phyloP scores from a whole-genome alignment of 2,113 vertebrate genomes.

The Pteropus alecto region DNA sequence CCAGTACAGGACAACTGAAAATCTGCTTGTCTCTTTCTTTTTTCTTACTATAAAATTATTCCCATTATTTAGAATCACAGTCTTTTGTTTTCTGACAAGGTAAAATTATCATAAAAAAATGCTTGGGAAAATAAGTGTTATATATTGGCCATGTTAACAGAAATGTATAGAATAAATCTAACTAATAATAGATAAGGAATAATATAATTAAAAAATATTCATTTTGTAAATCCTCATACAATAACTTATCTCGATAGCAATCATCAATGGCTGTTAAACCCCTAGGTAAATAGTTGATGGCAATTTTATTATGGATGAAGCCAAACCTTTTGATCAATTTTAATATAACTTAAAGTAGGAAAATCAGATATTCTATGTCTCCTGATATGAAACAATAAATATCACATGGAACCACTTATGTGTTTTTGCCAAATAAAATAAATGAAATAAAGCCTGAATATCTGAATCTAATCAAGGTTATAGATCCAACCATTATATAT shows the following conservation, averaged over 20 bases:
- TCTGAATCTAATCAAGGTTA: neutral
- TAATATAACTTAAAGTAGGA: conserved; percentile 3
- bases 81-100: neutral
- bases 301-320: neutral
- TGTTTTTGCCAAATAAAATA: neutral
- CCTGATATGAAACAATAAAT: neutral
- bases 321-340: neutral
- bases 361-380: neutral
- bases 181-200: neutral
- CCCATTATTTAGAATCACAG: neutral
- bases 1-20: neutral
- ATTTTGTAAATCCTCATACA: neutral
- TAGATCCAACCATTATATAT: neutral
- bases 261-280: neutral
- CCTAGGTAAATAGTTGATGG: neutral
- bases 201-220: neutral
- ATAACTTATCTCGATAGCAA: neutral
- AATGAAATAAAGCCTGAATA: neutral
- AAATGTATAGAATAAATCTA: neutral
- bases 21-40: neutral
- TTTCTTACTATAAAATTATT: neutral
- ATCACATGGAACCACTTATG: neutral
- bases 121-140: neutral
- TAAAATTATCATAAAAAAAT: neutral
- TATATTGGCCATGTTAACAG: neutral